Percentiles rank a stretch among this genome's conserved stretches.
These are phyloP conservation scores for Glossophaga mutica DNA, from an alignment of 2,797 vertebrate species.

Conservation along the genomic window DNA sequence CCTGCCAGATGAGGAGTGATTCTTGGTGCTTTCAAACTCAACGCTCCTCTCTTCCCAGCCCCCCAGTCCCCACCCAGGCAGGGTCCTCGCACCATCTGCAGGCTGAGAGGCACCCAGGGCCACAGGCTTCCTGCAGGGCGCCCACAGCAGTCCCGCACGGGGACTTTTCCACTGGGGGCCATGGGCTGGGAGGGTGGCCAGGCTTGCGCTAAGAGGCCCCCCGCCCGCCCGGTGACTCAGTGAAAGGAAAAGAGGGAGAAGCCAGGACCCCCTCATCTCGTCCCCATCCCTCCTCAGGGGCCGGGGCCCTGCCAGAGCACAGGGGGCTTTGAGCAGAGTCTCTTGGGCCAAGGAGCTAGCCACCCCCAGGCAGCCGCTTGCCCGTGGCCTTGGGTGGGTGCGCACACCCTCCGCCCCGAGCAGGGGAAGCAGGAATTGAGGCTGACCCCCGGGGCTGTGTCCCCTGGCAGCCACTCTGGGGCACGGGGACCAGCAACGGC, in stretches of 20 bases:
- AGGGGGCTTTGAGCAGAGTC: background rate
- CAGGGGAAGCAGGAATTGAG: conserved; percentile 5
- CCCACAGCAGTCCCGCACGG: fast-evolving
- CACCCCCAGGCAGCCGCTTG: background rate
- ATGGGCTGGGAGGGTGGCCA: background rate
- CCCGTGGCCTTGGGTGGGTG: fast-evolving
- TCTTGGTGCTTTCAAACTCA: background rate
- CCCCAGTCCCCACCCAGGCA: background rate
- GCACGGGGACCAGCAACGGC: background rate
- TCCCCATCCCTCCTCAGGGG: background rate
- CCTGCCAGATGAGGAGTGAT: background rate
- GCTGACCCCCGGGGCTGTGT: background rate
- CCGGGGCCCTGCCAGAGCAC: background rate
- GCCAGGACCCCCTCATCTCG: background rate
- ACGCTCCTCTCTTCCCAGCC: background rate
- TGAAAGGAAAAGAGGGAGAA: background rate
- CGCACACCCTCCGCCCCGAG: background rate
- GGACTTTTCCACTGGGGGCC: background rate
- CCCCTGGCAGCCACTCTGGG: conserved; percentile 4
- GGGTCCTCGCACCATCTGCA: background rate
- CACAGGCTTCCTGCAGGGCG: background rate
- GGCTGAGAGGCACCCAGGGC: background rate
- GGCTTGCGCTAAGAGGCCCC: background rate
- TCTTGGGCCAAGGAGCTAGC: background rate
- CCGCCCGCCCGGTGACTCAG: fast-evolving